Conservation (phyloP, 2,888 invertebrate species). For the Elegia similella region DNA sequence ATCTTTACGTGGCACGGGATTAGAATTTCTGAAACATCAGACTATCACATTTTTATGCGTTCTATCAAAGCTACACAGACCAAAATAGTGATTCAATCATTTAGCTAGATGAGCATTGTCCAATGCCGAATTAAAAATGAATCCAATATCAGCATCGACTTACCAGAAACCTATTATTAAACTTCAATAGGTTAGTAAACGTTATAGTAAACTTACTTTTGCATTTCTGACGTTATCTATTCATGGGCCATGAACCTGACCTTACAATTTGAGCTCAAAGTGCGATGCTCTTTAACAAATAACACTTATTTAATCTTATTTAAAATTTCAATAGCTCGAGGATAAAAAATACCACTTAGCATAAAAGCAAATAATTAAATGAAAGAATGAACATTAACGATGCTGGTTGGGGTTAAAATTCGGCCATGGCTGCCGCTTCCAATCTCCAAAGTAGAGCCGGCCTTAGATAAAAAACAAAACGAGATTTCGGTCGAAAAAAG, state of each 20-base stretch:
- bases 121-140: too few species aligned
- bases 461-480: constrained; percentile 24
- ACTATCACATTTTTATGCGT: too few species aligned
- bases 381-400: background rate
- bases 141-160: too few species aligned
- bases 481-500: constrained; percentile 25
- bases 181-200: too few species aligned
- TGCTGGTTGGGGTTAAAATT: constrained; percentile 5
- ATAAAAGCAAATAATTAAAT: background rate
- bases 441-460: constrained; percentile 15
- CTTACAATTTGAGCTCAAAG: background rate
- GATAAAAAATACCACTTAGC: background rate
- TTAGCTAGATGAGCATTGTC: too few species aligned
- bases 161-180: too few species aligned
- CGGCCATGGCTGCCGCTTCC: constrained; percentile 14
- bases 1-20: background rate
- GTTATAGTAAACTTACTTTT: too few species aligned
- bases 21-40: too few species aligned
- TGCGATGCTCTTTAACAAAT: background rate
- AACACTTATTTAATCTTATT: background rate
- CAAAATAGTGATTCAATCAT: too few species aligned
- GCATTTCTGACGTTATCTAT: background rate
- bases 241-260: background rate
- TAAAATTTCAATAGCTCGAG: background rate
- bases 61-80: too few species aligned